phyloP scores from a whole-genome alignment of 2,797 vertebrate species.

The Hemitrygon akajei region DNA sequence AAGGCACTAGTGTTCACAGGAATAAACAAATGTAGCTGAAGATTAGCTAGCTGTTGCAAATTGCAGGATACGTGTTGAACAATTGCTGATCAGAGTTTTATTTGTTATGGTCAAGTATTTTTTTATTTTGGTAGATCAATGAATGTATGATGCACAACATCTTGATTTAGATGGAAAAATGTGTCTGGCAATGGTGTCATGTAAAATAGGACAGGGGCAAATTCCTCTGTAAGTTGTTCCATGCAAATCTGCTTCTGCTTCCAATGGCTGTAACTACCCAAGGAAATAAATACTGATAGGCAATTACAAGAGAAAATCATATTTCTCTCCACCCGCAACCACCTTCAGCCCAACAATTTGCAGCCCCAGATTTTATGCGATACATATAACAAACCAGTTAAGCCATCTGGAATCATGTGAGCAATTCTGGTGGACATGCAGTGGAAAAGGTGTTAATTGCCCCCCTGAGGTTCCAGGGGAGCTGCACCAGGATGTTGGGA shows the following conservation, averaged over 20 bases:
- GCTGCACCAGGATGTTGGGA: too few relatives aligned
- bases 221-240: neutral
- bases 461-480: too few relatives aligned
- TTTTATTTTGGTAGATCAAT: neutral
- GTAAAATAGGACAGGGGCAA: too few relatives aligned
- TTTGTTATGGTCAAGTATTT: too few relatives aligned
- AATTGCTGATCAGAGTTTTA: neutral
- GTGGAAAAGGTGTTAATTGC: too few relatives aligned
- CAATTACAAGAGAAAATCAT: neutral
- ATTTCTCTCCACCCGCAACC: neutral
- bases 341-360: neutral
- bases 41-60: too few relatives aligned
- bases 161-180: neutral
- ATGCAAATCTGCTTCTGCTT: neutral
- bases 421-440: too few relatives aligned
- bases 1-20: neutral
- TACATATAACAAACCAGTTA: neutral
- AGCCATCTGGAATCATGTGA: too few relatives aligned
- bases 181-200: too few relatives aligned
- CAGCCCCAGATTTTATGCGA: too few relatives aligned
- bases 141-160: neutral
- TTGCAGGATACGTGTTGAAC: neutral
- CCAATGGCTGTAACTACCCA: neutral
- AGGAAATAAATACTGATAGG: neutral
- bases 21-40: neutral